A percentile compares a stretch with the other conserved stretches of the same genome.
Conservation (phyloP, 2,888 invertebrate species). For the Biston betularia region DNA sequence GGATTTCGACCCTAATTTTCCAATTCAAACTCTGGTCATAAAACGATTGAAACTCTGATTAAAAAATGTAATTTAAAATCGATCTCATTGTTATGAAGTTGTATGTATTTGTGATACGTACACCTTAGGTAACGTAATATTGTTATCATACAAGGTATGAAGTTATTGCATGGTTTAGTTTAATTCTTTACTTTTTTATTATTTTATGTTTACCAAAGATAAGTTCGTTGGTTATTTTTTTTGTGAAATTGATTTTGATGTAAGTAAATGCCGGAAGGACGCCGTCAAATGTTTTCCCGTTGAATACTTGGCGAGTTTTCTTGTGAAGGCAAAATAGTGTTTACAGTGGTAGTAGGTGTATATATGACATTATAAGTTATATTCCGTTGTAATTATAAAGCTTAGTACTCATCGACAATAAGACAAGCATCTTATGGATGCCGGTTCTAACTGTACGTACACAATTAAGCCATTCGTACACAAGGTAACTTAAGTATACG, state of each 20-base stretch:
- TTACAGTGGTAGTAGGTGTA: conserved; percentile 25
- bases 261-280: conserved; percentile 24
- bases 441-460: background rate
- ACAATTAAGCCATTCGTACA: background rate
- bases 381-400: conserved; percentile 47
- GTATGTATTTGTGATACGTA: conserved; percentile 65
- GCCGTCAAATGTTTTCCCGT: conserved; percentile 12
- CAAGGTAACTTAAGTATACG: background rate
- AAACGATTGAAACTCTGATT: conserved; percentile 76
- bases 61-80: conserved; percentile 74
- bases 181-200: conserved; percentile 37
- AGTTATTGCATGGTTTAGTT: conserved; percentile 66
- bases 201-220: conserved; percentile 79
- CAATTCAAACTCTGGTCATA: conserved; percentile 58
- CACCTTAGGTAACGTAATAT: conserved; percentile 73
- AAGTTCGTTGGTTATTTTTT: conserved; percentile 63
- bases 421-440: background rate
- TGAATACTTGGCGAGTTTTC: conserved; percentile 7
- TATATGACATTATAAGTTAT: background rate
- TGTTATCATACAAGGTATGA: conserved; percentile 87
- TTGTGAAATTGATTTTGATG: conserved; percentile 38
- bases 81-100: conserved; percentile 85
- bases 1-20: conserved; percentile 32
- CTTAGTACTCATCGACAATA: background rate
- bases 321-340: conserved; percentile 26